These are phyloP conservation scores for Chaetophractus vellerosus DNA, from an alignment of 2,797 vertebrate genomes.

Conservation along the genomic window DNA sequence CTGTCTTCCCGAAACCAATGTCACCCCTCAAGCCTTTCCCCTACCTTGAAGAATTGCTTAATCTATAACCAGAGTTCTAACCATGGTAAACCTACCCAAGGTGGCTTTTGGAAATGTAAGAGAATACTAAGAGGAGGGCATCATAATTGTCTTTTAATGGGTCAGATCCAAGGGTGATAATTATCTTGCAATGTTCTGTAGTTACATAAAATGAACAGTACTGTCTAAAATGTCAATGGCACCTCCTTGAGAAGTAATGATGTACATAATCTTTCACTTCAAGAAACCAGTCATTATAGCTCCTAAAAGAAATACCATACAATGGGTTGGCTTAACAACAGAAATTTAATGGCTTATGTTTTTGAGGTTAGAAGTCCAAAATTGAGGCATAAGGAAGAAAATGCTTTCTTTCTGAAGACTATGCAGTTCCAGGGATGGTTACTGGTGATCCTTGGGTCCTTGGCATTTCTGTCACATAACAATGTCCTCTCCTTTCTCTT, in stretches of 20 bases:
- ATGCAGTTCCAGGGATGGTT: no score
- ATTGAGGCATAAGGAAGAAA: no score
- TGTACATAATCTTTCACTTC: neutral
- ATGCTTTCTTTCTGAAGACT: no score
- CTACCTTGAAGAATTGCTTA: neutral
- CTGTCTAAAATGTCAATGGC: neutral
- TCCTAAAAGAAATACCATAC: no score
- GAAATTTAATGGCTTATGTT: no score
- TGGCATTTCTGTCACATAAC: no score
- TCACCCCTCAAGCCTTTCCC: neutral
- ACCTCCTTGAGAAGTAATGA: neutral
- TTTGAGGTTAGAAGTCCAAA: no score
- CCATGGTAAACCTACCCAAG: neutral
- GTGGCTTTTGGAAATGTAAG: neutral
- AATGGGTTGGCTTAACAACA: no score
- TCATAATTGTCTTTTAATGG: neutral
- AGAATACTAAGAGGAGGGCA: neutral
- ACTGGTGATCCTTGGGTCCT: no score
- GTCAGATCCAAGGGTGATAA: neutral
- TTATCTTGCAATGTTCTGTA: neutral
- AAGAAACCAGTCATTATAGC: neutral
- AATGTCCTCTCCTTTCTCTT: no score
- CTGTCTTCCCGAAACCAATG: neutral
- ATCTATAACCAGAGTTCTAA: neutral
- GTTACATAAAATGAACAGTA: neutral